Percentiles rank a stretch among this genome's conserved stretches.
Conservation (phyloP, 1,140 invertebrate species). For the Drosophila mauritiana region DNA sequence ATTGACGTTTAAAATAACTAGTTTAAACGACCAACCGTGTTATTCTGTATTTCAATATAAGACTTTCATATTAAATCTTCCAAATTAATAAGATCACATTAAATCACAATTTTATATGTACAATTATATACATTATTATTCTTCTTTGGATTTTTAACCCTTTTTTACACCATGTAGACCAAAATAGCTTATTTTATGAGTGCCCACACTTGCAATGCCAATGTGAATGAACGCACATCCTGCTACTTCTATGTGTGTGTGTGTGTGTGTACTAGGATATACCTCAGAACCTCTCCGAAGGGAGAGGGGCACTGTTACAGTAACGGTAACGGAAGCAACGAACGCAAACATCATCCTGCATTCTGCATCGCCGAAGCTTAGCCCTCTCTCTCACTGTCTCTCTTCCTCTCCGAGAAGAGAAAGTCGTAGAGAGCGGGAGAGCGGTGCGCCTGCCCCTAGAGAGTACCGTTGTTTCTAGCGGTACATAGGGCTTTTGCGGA, state of each 20-base stretch:
- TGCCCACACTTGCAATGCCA: conserved; percentile 23
- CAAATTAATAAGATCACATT: too few species aligned
- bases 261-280: conserved; percentile 1
- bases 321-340: conserved; percentile 55
- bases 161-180: not conserved
- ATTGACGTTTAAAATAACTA: too few species aligned
- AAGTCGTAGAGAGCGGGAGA: conserved; percentile 20
- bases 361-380: conserved; percentile 38
- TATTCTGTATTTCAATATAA: too few species aligned
- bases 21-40: too few species aligned
- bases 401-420: conserved; percentile 11
- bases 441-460: conserved; percentile 55
- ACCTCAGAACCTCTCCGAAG: not conserved
- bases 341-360: conserved; percentile 50
- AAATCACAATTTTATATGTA: too few species aligned
- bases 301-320: conserved; percentile 27
- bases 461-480: conserved; percentile 51
- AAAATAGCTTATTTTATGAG: not conserved
- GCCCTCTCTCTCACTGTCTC: conserved; percentile 16
- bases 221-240: conserved; percentile 48
- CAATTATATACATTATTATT: too few species aligned
- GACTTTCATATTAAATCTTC: too few species aligned
- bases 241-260: not conserved
- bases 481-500: conserved; percentile 59
- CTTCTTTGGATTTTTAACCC: too few species aligned